phyloP scores from a whole-genome alignment of 2,888 invertebrate genomes.

The Sminthurinus aureus region DNA sequence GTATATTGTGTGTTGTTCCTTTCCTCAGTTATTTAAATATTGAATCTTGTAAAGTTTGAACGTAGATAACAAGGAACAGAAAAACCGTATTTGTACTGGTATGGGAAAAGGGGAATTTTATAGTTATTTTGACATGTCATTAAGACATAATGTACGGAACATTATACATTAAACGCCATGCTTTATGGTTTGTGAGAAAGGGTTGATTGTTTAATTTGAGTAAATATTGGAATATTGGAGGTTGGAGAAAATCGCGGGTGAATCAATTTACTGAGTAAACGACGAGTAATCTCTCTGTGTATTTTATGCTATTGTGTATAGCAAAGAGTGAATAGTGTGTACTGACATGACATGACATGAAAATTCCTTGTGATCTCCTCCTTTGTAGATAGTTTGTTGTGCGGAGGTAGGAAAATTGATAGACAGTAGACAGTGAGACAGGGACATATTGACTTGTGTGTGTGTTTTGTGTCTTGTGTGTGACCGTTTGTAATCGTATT shows the following conservation, averaged over 20 bases:
- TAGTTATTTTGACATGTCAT: no score
- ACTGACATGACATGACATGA: not conserved
- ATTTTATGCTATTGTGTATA: not conserved
- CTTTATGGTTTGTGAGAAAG: not conserved
- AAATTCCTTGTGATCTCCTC: not conserved
- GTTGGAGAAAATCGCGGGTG: not conserved
- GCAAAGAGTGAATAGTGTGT: not conserved
- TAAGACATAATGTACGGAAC: no score
- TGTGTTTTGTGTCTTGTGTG: not conserved
- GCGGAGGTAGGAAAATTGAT: not conserved
- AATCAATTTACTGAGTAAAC: constrained; percentile 16
- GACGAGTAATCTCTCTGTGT: not conserved
- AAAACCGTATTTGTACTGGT: no score
- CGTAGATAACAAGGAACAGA: no score
- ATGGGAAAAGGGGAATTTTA: no score
- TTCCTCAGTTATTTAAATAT: no score
- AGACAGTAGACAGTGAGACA: not conserved
- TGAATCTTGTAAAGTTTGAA: no score
- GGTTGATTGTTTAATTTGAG: constrained; percentile 11
- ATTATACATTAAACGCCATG: no score
- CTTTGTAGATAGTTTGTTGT: no score
- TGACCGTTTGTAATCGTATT: no score
- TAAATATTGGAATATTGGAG: not conserved
- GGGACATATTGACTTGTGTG: no score
- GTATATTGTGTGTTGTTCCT: no score